Evolutionary conservation across 2,113 vertebrate genomes (phyloP).

Genomic region (Mormyrus iriodes): DNA sequence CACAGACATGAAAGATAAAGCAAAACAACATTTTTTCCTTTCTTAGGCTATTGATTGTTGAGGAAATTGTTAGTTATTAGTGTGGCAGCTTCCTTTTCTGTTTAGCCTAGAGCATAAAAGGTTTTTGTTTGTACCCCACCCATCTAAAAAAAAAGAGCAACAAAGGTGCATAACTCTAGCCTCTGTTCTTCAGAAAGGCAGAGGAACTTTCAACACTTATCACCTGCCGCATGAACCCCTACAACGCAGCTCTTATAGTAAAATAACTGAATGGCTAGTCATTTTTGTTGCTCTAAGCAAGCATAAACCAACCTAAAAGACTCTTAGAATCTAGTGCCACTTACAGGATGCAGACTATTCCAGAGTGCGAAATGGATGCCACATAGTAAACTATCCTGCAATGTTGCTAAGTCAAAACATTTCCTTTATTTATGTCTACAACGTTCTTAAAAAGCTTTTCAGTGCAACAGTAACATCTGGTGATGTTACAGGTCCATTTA

Average conservation of each 20-base stretch:
- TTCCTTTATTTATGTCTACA: not conserved
- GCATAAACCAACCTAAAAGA: not conserved
- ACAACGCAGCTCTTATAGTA: not conserved
- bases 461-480: not conserved
- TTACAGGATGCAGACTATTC: not conserved
- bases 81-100: not conserved
- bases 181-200: not conserved
- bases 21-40: not conserved
- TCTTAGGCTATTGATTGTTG: not conserved
- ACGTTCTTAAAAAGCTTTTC: not conserved
- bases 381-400: not conserved
- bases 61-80: not conserved
- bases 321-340: not conserved
- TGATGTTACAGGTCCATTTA: not conserved
- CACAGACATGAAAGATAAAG: not conserved
- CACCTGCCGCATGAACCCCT: not conserved
- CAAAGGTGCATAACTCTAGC: not conserved
- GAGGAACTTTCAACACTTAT: not conserved
- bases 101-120: not conserved
- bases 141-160: not conserved
- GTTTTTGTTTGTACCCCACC: not conserved
- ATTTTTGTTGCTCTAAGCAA: not conserved
- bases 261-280: not conserved
- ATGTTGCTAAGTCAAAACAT: not conserved
- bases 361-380: not conserved